Evolutionary conservation across 2,888 invertebrate species (phyloP), one percentile per base, ranked within the genome.

Genomic region (Rhagonycha lutea): DNA sequence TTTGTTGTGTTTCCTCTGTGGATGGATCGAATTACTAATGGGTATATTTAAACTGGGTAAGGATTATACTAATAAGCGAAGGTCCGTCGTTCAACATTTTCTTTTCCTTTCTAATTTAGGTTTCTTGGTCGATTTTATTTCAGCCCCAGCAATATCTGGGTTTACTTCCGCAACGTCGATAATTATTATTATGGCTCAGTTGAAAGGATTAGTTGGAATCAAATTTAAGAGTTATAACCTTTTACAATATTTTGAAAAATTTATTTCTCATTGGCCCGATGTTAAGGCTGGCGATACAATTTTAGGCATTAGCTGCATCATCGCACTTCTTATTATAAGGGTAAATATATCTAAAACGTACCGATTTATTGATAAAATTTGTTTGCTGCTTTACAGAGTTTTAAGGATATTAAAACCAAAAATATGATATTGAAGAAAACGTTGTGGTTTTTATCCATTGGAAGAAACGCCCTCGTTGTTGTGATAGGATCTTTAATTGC

Each of bases 161-260:
- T 96, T 96, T 86, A 96, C 96, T 62, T 93, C 95, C 1, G 96
- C 95, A 10, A 95, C 95, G 18, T 94, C 96, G 0, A 86, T 95
- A 11, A 94, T 95, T 82, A 95, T 96, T 81, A 91, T 93, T 61
- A 89, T 90, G 47, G 91, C 94, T 7, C 96, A 96, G 88, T 81
- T 95, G 12, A 94, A 94, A 88, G 93, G 92, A 70, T 88, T 95
- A 68, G 87, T 95, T 28, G 95, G 95, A 9, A 88, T 95, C 32
- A 90, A 89, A 81, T 91, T 93, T 85, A 88, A 91, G 73, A 93
- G 93, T 3, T 91, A 93, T 80, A 92, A 92, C n/a, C 90, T 94
- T 73, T 81, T 91, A 2, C 92, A 92, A 74, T 92, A 93, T 78
- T 80, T 93, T 12, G 84, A 81, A 8, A 87, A 89, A 84, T 88